Evolutionary conservation across 2,888 invertebrate genomes (phyloP), one percentile per base, ranked within the genome.

Genomic region (Dorcus hopei): DNA sequence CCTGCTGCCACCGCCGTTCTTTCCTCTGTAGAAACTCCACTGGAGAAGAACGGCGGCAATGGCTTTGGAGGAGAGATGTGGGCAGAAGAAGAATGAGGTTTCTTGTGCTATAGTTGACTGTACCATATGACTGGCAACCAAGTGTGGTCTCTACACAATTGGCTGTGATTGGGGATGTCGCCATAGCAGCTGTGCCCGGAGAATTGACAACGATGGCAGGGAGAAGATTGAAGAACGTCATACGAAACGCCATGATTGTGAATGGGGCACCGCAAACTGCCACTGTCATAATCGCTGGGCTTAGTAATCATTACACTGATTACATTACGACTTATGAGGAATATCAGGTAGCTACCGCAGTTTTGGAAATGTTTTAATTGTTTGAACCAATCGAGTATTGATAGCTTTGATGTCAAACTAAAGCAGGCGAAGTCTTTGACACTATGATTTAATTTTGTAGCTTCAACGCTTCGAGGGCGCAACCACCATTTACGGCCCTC

Each of bases 181-280:
- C 87, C 42, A 74, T 93, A 19, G 87, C 87, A 1, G 91, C 90
- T 0, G 91, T 95, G 0, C 96, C 97, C 0, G 96, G 94, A 0
- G 97, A 97, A 80, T 91, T 97, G 77, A 96, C 95, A 54, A 96
- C 96, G 3, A 97, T 97, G 97, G 86, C 95, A 0, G 96, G 97
- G 0, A 82, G 97, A 47, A 80, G 94, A 51, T 69, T 89, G 77
- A 74, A 84, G 79, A 68, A 80, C 54, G 76, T 82, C 3, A 39
- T 58, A 23, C 77, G 77, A 2, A 80, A 81, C 23, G 80, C 80
- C 0, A 78, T 83, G 68, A 76, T 81, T 0, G 69, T 68, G 2
- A 74, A 76, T 1, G 81, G 80, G 1, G 67, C 77, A 41, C 62
- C 72, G 3, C 68, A 72, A 41, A 80, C 77, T 50, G 39, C 61